phyloP scores from a whole-genome alignment of 53 echinoderm and acorn worm genomes.

The Henricia sp. region DNA sequence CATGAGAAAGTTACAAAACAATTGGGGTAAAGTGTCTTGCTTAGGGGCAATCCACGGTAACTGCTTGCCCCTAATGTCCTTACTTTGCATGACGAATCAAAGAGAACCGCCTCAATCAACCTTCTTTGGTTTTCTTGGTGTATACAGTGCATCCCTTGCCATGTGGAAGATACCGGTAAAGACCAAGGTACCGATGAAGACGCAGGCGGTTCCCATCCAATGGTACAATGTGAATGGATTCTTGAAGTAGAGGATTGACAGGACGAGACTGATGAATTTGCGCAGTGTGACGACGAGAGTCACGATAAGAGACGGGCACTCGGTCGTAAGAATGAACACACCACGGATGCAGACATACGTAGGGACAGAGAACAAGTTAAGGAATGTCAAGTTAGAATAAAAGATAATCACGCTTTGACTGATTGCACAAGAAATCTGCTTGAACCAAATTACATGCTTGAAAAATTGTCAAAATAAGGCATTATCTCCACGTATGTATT shows the following conservation, averaged over 20 bases:
- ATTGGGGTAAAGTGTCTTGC: too few species aligned
- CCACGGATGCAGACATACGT: conserved; percentile 95
- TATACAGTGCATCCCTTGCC: conserved; percentile 36
- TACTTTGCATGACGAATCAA: too few species aligned
- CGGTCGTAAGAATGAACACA: conserved; percentile 94
- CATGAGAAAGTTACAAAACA: too few species aligned
- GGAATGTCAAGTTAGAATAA: too few species aligned
- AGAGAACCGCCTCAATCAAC: conserved; percentile 35
- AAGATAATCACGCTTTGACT: too few species aligned
- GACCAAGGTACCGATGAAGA: conserved; percentile 82
- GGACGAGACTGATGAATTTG: conserved; percentile 90
- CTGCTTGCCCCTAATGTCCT: too few species aligned
- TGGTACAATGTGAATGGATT: conserved; percentile 93
- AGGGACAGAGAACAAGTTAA: conserved; percentile 41
- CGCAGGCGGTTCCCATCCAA: conserved; percentile 85
- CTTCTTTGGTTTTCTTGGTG: conserved; percentile 53
- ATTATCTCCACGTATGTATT: too few species aligned
- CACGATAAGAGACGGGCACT: conserved; percentile 93
- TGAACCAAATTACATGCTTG: too few species aligned
- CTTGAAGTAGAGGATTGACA: conserved; percentile 92
- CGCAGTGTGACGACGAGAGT: conserved; percentile 92
- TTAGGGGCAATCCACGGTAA: too few species aligned
- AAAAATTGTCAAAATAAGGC: too few species aligned
- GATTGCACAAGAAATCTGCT: too few species aligned
- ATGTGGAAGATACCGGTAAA: conserved; percentile 89